A percentile compares a stretch with the other conserved stretches of the same genome.
Conservation (phyloP, 2,113 vertebrate genomes). For the Rhabdomys dilectus region DNA sequence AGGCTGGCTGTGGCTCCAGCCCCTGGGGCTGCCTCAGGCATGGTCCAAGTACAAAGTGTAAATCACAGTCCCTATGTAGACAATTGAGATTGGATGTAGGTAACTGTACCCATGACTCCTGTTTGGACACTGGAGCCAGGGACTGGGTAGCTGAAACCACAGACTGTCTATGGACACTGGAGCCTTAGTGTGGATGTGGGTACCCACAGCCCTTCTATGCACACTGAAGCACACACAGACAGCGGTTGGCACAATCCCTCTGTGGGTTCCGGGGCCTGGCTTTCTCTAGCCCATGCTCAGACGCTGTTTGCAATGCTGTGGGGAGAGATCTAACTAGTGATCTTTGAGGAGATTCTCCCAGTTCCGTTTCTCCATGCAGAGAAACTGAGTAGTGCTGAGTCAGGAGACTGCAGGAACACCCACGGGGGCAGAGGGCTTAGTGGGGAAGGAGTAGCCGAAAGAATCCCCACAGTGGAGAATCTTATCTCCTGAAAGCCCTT, state of each 20-base stretch:
- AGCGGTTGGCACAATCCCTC: background rate
- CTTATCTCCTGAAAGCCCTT: background rate
- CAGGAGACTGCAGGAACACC: background rate
- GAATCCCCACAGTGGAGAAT: background rate
- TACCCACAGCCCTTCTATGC: too few species aligned
- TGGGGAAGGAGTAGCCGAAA: too few species aligned
- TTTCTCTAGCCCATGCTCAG: background rate
- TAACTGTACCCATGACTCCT: background rate
- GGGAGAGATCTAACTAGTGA: background rate
- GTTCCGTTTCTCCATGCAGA: background rate
- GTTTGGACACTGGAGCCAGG: too few species aligned
- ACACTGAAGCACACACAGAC: background rate
- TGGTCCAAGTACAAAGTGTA: background rate
- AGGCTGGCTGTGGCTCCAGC: background rate
- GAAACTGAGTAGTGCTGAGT: background rate
- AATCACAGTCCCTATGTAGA: background rate
- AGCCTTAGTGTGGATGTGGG: background rate
- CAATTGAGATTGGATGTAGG: background rate
- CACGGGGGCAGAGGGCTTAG: too few species aligned
- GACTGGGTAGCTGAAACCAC: background rate
- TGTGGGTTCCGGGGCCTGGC: background rate
- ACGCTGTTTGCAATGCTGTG: background rate
- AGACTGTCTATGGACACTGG: background rate
- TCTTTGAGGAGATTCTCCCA: background rate
- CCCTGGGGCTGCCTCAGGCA: background rate